phyloP scores from a whole-genome alignment of 2,797 vertebrate genomes.

The Rhadinocentrus ornatus region DNA sequence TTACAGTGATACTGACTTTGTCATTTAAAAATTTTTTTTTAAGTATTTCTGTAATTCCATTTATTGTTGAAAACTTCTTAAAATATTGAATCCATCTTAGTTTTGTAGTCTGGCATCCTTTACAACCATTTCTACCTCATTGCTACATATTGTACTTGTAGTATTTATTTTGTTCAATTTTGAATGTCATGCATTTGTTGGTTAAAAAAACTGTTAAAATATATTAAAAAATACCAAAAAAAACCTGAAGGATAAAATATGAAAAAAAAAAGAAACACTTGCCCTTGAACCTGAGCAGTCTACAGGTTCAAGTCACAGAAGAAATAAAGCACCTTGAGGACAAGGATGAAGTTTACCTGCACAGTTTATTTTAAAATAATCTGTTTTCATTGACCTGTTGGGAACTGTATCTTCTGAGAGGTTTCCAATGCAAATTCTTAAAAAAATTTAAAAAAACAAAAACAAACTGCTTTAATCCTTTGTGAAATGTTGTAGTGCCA shows the following conservation, averaged over 20 bases:
- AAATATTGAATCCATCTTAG: slow-evolving; percentile 78
- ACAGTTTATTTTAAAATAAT: slow-evolving; percentile 86
- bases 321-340: slow-evolving; percentile 84
- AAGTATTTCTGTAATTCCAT: slow-evolving; percentile 58
- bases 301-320: slow-evolving; percentile 90
- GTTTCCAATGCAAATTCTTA: slow-evolving; percentile 82
- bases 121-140: slow-evolving; percentile 99
- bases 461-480: slow-evolving; percentile 80
- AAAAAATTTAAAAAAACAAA: slow-evolving; percentile 40
- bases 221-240: slow-evolving; percentile 67
- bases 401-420: slow-evolving; percentile 88
- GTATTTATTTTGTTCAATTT: slow-evolving; percentile 98
- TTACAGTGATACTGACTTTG: slow-evolving; percentile 81
- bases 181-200: slow-evolving; percentile 98
- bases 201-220: slow-evolving; percentile 54
- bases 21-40: slow-evolving; percentile 84
- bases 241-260: slow-evolving; percentile 44
- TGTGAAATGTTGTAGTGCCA: slow-evolving; percentile 81
- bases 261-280: slow-evolving; percentile 74
- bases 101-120: slow-evolving; percentile 89
- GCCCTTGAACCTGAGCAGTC: slow-evolving; percentile 96
- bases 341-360: slow-evolving; percentile 86
- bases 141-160: slow-evolving; percentile 99
- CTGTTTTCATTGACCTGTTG: slow-evolving; percentile 87
- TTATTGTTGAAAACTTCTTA: slow-evolving; percentile 82